Percentiles rank a stretch among this genome's conserved stretches.
Evolutionary conservation across 2,113 vertebrate genomes (phyloP).

Genomic region (Condylura cristata): DNA sequence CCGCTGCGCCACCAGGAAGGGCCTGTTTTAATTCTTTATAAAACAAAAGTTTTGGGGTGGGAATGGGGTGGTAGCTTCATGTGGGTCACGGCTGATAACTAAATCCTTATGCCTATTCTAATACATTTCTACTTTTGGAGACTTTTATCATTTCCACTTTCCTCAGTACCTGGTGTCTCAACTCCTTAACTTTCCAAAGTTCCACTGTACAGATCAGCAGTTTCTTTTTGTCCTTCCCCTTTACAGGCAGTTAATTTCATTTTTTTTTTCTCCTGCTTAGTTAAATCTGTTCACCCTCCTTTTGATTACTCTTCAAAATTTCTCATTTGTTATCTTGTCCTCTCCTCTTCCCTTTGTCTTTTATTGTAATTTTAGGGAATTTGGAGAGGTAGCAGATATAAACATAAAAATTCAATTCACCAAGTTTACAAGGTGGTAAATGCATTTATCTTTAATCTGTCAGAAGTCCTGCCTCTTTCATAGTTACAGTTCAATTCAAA

Average conservation of each 20-base stretch:
- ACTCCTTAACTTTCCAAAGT: not conserved
- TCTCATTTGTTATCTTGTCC: not conserved
- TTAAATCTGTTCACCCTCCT: not conserved
- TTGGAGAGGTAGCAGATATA: not conserved
- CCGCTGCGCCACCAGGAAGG: no score
- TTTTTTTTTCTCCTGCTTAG: slow-evolving; percentile 8
- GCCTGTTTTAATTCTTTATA: not conserved
- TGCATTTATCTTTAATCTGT: slow-evolving; percentile 25
- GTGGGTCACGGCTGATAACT: not conserved
- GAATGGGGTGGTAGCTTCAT: not conserved
- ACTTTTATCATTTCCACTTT: not conserved
- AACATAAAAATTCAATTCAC: not conserved
- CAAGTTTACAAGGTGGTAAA: not conserved
- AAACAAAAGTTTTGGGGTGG: not conserved
- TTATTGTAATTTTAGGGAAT: slow-evolving; percentile 28
- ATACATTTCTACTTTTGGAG: not conserved
- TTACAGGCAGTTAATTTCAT: not conserved
- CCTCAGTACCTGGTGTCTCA: not conserved
- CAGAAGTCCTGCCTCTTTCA: slow-evolving; percentile 17
- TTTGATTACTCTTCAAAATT: not conserved
- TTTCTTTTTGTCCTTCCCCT: not conserved
- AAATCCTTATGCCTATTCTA: not conserved
- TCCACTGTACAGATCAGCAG: not conserved
- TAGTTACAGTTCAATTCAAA: slow-evolving; percentile 3
- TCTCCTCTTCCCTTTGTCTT: not conserved